Evolutionary conservation across 1,140 invertebrate species (phyloP).

Genomic region (Dryas iulia): DNA sequence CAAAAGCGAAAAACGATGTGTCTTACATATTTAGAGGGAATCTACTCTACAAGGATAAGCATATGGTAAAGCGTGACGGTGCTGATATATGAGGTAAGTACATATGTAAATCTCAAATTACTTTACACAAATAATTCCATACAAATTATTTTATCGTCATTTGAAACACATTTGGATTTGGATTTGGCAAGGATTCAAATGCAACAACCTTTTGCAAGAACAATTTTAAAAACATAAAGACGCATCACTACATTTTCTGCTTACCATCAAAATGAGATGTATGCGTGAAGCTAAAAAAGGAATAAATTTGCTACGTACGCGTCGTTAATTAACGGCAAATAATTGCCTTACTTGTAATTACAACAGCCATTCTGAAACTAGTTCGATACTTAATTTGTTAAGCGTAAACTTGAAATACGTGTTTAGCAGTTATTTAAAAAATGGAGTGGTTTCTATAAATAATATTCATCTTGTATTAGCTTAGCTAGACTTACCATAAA

Average conservation of each 20-base stretch:
- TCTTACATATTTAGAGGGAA: no score
- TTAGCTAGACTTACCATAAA: neutral
- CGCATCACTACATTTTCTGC: neutral
- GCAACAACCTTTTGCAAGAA: no score
- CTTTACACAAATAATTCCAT: no score
- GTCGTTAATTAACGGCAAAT: conserved; percentile 9
- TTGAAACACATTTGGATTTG: no score
- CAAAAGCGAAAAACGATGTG: no score
- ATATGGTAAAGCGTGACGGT: no score
- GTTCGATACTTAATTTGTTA: conserved; percentile 14
- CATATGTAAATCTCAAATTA: neutral
- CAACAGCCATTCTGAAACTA: conserved; percentile 11
- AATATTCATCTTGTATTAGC: neutral
- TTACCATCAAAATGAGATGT: neutral
- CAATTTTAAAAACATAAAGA: neutral
- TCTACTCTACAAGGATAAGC: no score
- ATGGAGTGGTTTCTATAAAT: neutral
- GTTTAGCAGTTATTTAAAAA: neutral
- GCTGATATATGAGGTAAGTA: no score
- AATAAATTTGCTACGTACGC: neutral
- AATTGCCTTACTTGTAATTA: conserved; percentile 1
- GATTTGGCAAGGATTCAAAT: no score
- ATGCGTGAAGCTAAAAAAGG: neutral
- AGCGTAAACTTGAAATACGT: neutral
- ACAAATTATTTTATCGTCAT: no score